Base-by-base conservation (phyloP, 2,113 vertebrate genomes). In the Zosterops pallidus region DNA sequence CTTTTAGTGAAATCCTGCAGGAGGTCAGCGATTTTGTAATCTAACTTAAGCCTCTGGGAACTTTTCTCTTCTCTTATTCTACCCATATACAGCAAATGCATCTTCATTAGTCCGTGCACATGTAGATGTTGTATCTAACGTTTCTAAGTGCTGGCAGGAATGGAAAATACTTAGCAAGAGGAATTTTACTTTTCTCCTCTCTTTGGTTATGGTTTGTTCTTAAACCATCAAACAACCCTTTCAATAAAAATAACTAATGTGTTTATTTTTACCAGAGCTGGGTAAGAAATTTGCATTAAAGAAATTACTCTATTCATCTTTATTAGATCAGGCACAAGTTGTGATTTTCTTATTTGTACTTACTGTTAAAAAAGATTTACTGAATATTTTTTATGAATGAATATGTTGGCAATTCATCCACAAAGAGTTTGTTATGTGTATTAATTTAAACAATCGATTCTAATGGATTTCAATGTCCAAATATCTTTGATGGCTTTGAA, bases 231-330 rank as follows among this genome's bases (percentile, higher is more conserved):
- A 89, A 92, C 62, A 47, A 35, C 44, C 91, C 69, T 75, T 96
- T 92, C 86, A 96, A 93, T 95, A 93, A 94, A 94, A 94, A 89
- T 92, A 95, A 96, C 46, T 28, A 63, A 91, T 94, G 82, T 95
- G 93, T 95, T 95, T 96, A 90, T 96, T 92, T 96, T 95, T 90
- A 59, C 95, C 22, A 67, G 87, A 86, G 71, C 71, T 74, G 82
- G 47, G 67, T 95, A 90, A 92, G 85, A 94, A 96, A 93, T 96
- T 96, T 96, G 72, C 93, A 91, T 93, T 95, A 92, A 94, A 96
- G 92, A 90, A 96, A 95, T 95, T 65, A 90, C 92, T 86, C 92
- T 72, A 93, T 96, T 93, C 41, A 72, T 97, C 94, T 93, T 96
- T 94, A 90, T 92, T 76, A 94, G 88, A 90, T 94, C 60, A 78